A percentile compares a stretch with the other conserved stretches of the same genome.
Evolutionary conservation across 2,888 invertebrate genomes (phyloP).

Genomic region (Alsophila aescularia): DNA sequence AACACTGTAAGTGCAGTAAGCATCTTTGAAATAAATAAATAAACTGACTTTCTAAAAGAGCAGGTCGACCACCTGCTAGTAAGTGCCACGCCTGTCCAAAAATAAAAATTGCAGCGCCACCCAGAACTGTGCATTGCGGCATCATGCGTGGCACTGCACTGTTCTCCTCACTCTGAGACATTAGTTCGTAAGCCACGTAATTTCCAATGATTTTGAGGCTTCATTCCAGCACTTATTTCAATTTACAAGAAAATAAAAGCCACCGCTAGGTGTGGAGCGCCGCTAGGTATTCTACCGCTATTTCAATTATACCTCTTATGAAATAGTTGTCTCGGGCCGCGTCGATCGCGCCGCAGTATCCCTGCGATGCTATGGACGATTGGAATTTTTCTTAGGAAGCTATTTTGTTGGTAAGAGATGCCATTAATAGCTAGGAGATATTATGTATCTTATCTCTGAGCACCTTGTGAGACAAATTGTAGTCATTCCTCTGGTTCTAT

Average conservation of each 20-base stretch:
- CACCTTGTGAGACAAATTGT: too few relatives aligned
- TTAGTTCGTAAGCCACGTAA: too few relatives aligned
- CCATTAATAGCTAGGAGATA: constrained; percentile 25
- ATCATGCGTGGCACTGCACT: too few relatives aligned
- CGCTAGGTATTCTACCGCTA: constrained; percentile 66
- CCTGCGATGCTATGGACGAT: constrained; percentile 61
- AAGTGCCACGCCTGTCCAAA: neutral
- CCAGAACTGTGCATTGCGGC: too few relatives aligned
- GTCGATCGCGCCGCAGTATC: constrained; percentile 73
- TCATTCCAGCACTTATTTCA: neutral
- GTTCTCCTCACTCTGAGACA: too few relatives aligned
- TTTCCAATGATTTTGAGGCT: neutral
- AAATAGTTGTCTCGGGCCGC: constrained; percentile 72
- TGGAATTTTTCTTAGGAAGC: constrained; percentile 63
- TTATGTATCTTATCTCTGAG: too few relatives aligned
- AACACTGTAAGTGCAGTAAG: too few relatives aligned
- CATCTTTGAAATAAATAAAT: too few relatives aligned
- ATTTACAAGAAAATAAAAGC: constrained; percentile 4
- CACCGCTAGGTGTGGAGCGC: constrained; percentile 12
- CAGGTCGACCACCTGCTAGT: too few relatives aligned
- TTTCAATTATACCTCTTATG: constrained; percentile 82
- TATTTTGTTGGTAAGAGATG: constrained; percentile 38
- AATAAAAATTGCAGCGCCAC: too few relatives aligned
- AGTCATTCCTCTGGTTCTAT: too few relatives aligned
- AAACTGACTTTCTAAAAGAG: too few relatives aligned